Percentiles rank a stretch among this genome's conserved stretches.
Evolutionary conservation across 2,888 invertebrate species (phyloP).

Genomic region (Volucella bombylans): DNA sequence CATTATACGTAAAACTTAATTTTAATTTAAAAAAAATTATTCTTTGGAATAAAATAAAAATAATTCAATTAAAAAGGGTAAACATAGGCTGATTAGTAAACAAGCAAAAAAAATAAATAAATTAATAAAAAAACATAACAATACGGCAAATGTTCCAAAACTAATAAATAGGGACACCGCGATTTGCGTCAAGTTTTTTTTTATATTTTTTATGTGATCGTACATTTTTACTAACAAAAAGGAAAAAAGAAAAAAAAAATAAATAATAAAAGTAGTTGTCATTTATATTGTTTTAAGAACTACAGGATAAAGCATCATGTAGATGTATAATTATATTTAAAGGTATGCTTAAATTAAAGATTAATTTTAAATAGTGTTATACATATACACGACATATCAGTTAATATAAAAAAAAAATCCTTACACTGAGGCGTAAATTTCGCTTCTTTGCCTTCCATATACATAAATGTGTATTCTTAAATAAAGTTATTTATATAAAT

Average conservation of each 20-base stretch:
- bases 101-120: not conserved
- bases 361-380: too few species aligned
- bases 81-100: too few species aligned
- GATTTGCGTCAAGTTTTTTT: constrained; percentile 14
- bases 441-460: too few species aligned
- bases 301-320: constrained; percentile 1
- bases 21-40: constrained; percentile 31
- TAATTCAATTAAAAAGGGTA: too few species aligned
- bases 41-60: constrained; percentile 2
- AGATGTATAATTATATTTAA: constrained; percentile 17
- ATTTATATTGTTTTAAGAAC: constrained; percentile 19
- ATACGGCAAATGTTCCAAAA: constrained; percentile 2
- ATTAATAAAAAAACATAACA: not conserved
- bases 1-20: constrained; percentile 4
- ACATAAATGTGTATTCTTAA: too few species aligned
- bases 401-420: too few species aligned
- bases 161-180: not conserved
- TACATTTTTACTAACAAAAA: constrained; percentile 25
- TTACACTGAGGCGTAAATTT: too few species aligned
- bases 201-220: constrained; percentile 3
- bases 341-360: too few species aligned
- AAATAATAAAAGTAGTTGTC: constrained; percentile 28
- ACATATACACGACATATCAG: too few species aligned
- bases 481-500: too few species aligned
- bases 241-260: constrained; percentile 1